Evolutionary conservation across 2,113 vertebrate genomes (phyloP), one percentile per base, ranked within the genome.

Genomic region (Hemichromis elongatus): DNA sequence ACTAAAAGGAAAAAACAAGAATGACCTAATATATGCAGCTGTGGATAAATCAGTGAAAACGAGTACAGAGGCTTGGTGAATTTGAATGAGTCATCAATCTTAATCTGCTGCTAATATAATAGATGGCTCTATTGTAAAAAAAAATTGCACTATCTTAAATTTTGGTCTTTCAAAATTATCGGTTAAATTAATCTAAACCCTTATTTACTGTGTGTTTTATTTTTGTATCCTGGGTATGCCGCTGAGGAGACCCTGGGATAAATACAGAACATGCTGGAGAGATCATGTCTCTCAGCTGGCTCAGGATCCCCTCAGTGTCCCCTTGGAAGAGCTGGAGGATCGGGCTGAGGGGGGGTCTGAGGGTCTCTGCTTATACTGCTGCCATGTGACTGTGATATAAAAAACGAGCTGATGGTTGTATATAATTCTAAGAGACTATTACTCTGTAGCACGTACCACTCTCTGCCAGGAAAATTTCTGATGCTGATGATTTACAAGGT

Each of bases 51-150:
- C 1, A 0, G 9, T 19, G 19, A 35, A 86, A 86, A 30, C 52
- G 3, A 89, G 89, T 81, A 83, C 84, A 91, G 87, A 93, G 61
- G 70, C 0, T 68, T 7, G 1, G 24, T 5, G 2, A 2, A 14
- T 13, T 30, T 47, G 2, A 30, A 79, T 33, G n/a, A n/a, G 9
- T 14, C 7, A 52, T 47, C 1, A 10, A 79, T 28, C 33, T 14
- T 0, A 18, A 50, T 50, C 42, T 50, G 26, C 3, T n/a, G 42
- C 42, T 50, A 50, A 75, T 30, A 75, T 3, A 14, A 50, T 10
- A 73, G 21, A 47, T 73, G 9, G n/a, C n/a, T n/a, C n/a, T n/a
- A n/a, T n/a, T n/a, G n/a, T n/a, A n/a, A n/a, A n/a, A n/a, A n/a
- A n/a, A n/a, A n/a, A n/a, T n/a, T n/a, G n/a, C n/a, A n/a, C n/a